Percentiles rank a stretch among this genome's conserved stretches.
These are phyloP conservation scores for Platycheirus rosarum DNA, from an alignment of 2,888 invertebrate genomes.

Conservation along the genomic window DNA sequence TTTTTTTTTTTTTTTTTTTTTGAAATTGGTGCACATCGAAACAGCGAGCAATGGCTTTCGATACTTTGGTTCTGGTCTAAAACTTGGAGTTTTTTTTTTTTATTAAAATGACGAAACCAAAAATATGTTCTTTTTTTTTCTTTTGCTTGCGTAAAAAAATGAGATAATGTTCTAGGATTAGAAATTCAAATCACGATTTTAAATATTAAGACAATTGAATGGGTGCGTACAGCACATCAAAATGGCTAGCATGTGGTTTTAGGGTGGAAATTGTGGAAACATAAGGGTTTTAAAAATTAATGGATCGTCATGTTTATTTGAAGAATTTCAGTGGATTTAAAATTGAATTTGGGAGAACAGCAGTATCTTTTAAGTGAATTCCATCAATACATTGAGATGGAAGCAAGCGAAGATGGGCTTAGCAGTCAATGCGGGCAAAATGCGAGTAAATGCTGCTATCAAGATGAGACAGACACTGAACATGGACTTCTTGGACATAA, in stretches of 20 bases:
- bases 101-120: constrained; percentile 44
- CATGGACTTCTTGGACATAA: no score
- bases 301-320: background rate
- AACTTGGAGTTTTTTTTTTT: constrained; percentile 51
- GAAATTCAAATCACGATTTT: constrained; percentile 65
- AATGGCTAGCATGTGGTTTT: constrained; percentile 29
- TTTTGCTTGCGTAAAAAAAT: background rate
- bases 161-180: constrained; percentile 24
- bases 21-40: constrained; percentile 45
- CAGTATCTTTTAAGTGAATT: no score
- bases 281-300: constrained; percentile 5
- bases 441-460: no score
- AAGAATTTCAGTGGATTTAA: background rate
- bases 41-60: constrained; percentile 12
- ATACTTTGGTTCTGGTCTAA: constrained; percentile 36
- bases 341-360: constrained; percentile 9
- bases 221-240: constrained; percentile 27
- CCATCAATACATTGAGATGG: no score
- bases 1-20: constrained; percentile 9
- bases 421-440: no score
- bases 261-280: background rate
- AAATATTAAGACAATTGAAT: constrained; percentile 38
- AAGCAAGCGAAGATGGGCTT: no score
- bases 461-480: no score
- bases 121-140: background rate